phyloP scores from a whole-genome alignment of 2,113 vertebrate genomes.

The Campylomormyrus numenius region DNA sequence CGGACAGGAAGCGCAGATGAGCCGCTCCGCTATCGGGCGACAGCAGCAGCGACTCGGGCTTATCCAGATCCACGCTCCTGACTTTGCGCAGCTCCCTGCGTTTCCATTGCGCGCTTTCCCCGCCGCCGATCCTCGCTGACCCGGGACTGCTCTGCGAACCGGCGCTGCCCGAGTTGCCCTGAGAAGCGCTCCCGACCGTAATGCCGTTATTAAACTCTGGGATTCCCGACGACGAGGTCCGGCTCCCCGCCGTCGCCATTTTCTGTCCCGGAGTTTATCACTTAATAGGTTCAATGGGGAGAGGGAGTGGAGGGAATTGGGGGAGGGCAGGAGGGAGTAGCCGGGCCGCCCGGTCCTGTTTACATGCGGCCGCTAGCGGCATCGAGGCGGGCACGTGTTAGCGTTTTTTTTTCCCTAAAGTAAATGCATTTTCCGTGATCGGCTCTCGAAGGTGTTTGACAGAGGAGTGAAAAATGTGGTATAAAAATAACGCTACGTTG shows the following conservation, averaged over 20 bases:
- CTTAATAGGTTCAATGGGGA: conserved; percentile 50
- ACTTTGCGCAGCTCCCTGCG: conserved; percentile 75
- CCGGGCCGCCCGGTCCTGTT: conserved; percentile 23
- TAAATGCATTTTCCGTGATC: background rate
- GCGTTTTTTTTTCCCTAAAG: background rate
- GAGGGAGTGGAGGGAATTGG: conserved; percentile 43
- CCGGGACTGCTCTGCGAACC: conserved; percentile 27
- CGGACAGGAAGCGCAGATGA: conserved; percentile 41
- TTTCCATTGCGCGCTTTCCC: conserved; percentile 64
- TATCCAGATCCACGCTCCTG: conserved; percentile 72
- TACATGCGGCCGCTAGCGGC: conserved; percentile 22
- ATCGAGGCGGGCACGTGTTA: conserved; percentile 16
- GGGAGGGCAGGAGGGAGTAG: conserved; percentile 30
- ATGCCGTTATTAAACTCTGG: conserved; percentile 38
- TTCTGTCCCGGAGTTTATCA: conserved; percentile 69
- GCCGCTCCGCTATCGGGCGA: conserved; percentile 37
- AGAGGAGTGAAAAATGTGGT: background rate
- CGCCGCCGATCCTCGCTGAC: conserved; percentile 39
- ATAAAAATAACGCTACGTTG: background rate
- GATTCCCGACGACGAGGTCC: conserved; percentile 62
- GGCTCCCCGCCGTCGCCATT: conserved; percentile 77
- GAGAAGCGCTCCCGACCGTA: conserved; percentile 29
- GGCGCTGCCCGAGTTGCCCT: conserved; percentile 26
- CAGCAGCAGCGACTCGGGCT: conserved; percentile 51
- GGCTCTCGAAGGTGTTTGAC: background rate